Evolutionary conservation across 2,888 invertebrate species (phyloP).

Genomic region (Apamea monoglypha): DNA sequence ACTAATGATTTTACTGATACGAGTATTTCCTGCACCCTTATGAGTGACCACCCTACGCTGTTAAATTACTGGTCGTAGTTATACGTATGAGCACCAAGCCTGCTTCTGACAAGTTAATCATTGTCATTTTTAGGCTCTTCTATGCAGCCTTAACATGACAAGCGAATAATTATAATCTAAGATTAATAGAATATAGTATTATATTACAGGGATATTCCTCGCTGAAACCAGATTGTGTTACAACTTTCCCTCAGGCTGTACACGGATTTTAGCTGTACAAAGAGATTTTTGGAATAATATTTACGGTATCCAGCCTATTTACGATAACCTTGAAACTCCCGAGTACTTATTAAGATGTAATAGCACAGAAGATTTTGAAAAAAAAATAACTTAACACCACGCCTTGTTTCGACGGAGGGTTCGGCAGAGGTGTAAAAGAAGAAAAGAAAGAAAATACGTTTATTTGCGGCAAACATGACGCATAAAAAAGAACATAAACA

Average conservation of each 20-base stretch:
- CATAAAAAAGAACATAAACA: no score
- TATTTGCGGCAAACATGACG: no score
- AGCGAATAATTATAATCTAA: constrained; percentile 32
- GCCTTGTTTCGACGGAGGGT: no score
- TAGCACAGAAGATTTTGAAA: neutral
- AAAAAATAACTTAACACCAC: neutral
- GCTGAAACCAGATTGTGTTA: constrained; percentile 14
- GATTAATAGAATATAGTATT: constrained; percentile 9
- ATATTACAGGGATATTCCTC: constrained; percentile 21
- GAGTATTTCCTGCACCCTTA: no score
- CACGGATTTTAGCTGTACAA: constrained; percentile 29
- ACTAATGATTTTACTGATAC: no score
- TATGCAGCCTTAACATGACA: constrained; percentile 10
- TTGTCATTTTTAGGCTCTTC: neutral
- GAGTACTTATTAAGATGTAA: neutral
- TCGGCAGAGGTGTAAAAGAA: no score
- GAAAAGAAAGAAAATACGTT: no score
- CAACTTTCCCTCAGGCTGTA: constrained; percentile 34
- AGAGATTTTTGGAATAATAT: constrained; percentile 33
- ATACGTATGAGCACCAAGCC: neutral
- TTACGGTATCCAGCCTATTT: neutral
- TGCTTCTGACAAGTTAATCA: constrained; percentile 8
- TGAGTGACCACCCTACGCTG: neutral
- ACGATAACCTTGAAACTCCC: neutral
- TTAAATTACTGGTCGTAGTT: neutral